A percentile compares a stretch with the other conserved stretches of the same genome.
Evolutionary conservation across 2,797 vertebrate genomes (phyloP).

Genomic region (Tinamus major): DNA sequence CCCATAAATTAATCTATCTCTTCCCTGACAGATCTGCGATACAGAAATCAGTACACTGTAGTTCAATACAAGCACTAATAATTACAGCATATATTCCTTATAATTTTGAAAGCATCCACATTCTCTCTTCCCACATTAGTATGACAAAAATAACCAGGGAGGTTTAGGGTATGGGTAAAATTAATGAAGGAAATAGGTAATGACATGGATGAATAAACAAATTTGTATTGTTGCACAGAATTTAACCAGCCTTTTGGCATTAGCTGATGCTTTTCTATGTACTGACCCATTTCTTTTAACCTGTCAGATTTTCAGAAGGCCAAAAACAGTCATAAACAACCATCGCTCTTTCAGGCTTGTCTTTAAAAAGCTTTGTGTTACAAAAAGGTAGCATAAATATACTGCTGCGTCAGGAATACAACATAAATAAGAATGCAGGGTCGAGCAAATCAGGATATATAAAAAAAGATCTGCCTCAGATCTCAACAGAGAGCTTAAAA

Average conservation of each 20-base stretch:
- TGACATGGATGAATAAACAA: background rate
- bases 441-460: background rate
- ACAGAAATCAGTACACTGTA: background rate
- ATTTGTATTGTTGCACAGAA: background rate
- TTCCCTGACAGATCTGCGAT: background rate
- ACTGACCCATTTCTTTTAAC: background rate
- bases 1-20: background rate
- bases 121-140: background rate
- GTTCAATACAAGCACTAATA: background rate
- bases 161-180: background rate
- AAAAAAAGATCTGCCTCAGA: background rate
- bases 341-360: background rate
- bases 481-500: background rate
- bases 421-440: background rate
- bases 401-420: fast-evolving
- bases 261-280: background rate
- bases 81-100: background rate
- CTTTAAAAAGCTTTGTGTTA: background rate
- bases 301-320: background rate
- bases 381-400: fast-evolving
- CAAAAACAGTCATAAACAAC: background rate
- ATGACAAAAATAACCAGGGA: background rate
- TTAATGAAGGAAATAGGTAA: background rate
- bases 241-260: background rate
- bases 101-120: background rate